phyloP scores from a whole-genome alignment of 2,113 vertebrate species.

The Eptesicus fuscus region DNA sequence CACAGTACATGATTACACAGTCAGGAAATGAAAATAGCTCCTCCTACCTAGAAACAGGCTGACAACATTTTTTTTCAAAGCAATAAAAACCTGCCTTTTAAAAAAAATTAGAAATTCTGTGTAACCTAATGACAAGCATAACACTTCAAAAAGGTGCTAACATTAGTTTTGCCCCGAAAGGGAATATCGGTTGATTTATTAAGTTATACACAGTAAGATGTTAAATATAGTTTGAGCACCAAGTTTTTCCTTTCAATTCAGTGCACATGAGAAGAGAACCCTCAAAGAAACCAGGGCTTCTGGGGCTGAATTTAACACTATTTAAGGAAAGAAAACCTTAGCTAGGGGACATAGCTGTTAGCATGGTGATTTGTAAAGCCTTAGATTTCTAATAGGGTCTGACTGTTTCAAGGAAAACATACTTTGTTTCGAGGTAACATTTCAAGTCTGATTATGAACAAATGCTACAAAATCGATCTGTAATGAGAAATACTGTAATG shows the following conservation, averaged over 20 bases:
- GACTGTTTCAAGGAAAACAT: conserved; percentile 84
- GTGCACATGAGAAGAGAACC: conserved; percentile 75
- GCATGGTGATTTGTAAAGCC: conserved; percentile 83
- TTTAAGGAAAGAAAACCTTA: conserved; percentile 83
- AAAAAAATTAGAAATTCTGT: background rate
- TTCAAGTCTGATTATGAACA: conserved; percentile 84
- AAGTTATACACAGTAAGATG: conserved; percentile 25
- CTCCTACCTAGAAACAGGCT: background rate
- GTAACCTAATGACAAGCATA: background rate
- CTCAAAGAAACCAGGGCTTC: conserved; percentile 78
- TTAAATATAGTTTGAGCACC: conserved; percentile 68
- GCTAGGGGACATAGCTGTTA: conserved; percentile 83
- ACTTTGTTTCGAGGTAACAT: conserved; percentile 85
- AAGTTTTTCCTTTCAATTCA: conserved; percentile 79
- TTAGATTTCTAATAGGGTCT: conserved; percentile 84
- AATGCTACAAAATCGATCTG: conserved; percentile 83
- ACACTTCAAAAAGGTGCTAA: conserved; percentile 11
- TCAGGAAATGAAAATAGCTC: background rate
- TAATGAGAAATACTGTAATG: conserved; percentile 86
- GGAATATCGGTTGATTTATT: background rate
- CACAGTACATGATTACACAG: background rate
- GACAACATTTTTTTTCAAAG: background rate
- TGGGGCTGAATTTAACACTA: conserved; percentile 85
- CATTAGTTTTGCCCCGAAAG: background rate
- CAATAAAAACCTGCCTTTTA: background rate